A percentile compares a stretch with the other conserved stretches of the same genome.
phyloP scores from a whole-genome alignment of 2,888 invertebrate genomes.

The Hypsopygia costalis region DNA sequence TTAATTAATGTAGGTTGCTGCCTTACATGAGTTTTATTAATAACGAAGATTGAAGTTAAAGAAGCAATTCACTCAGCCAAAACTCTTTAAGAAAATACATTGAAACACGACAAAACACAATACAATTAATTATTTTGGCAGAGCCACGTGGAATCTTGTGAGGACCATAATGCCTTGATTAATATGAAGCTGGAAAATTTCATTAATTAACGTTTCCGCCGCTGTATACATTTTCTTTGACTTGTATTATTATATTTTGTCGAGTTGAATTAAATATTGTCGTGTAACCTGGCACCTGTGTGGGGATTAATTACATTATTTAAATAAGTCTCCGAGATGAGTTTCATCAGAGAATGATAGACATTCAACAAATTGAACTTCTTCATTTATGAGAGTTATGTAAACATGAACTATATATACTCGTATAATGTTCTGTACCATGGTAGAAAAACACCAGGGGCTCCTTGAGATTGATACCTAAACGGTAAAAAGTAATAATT shows the following conservation, averaged over 20 bases:
- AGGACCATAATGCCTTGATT: constrained; percentile 5
- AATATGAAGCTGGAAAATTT: constrained; percentile 10
- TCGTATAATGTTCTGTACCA: too few relatives aligned
- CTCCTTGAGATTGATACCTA: too few relatives aligned
- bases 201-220: constrained; percentile 7
- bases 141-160: neutral
- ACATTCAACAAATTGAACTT: too few relatives aligned
- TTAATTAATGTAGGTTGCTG: too few relatives aligned
- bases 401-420: too few relatives aligned
- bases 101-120: neutral
- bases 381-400: too few relatives aligned
- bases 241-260: constrained; percentile 1
- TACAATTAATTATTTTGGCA: constrained; percentile 7
- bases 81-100: too few relatives aligned
- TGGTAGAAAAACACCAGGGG: too few relatives aligned
- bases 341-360: neutral
- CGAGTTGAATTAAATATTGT: constrained; percentile 7
- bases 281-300: neutral
- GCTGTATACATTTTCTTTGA: neutral
- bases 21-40: too few relatives aligned
- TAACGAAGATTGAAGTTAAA: too few relatives aligned
- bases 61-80: too few relatives aligned
- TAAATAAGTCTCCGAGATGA: neutral
- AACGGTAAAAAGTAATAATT: too few relatives aligned
- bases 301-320: constrained; percentile 5